A percentile compares a stretch with the other conserved stretches of the same genome.
phyloP scores from a whole-genome alignment of 2,113 vertebrate genomes.

The Xyliphius kryptos region DNA sequence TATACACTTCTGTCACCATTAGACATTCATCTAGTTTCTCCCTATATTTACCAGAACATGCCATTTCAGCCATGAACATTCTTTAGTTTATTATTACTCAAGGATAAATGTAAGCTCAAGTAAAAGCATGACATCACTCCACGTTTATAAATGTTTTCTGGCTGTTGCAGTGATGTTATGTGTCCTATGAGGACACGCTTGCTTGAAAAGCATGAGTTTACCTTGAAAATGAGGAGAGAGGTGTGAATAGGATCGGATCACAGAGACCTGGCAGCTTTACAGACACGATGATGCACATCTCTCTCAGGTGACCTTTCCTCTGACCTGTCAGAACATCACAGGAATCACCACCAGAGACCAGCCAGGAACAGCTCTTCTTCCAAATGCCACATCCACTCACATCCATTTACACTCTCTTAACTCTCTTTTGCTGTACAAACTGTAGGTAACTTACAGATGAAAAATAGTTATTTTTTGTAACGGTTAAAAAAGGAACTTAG shows the following conservation, averaged over 20 bases:
- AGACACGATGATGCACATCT: slow-evolving; percentile 16
- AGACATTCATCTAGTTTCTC: no score
- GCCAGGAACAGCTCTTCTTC: slow-evolving; percentile 24
- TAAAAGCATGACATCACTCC: slow-evolving; percentile 13
- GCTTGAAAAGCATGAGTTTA: slow-evolving; percentile 5
- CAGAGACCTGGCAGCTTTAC: slow-evolving; percentile 39
- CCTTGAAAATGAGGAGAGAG: slow-evolving; percentile 30
- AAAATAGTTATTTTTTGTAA: no score
- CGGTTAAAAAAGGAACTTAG: no score
- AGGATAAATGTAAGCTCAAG: slow-evolving; percentile 19
- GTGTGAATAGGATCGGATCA: slow-evolving; percentile 46
- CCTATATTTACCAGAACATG: no score
- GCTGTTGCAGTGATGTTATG: slow-evolving; percentile 15
- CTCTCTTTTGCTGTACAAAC: no score
- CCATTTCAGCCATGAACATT: no score
- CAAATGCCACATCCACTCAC: slow-evolving; percentile 26
- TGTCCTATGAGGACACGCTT: slow-evolving; percentile 37
- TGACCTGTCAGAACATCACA: slow-evolving; percentile 35
- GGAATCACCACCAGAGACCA: slow-evolving; percentile 32
- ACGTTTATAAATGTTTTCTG: slow-evolving; percentile 37
- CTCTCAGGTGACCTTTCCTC: slow-evolving; percentile 24
- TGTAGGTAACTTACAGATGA: no score
- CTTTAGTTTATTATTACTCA: not conserved
- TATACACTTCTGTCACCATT: no score
- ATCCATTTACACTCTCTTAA: no score